A percentile compares a stretch with the other conserved stretches of the same genome.
Evolutionary conservation across 2,888 invertebrate species (phyloP).

Genomic region (Gandaritis pyraliata): DNA sequence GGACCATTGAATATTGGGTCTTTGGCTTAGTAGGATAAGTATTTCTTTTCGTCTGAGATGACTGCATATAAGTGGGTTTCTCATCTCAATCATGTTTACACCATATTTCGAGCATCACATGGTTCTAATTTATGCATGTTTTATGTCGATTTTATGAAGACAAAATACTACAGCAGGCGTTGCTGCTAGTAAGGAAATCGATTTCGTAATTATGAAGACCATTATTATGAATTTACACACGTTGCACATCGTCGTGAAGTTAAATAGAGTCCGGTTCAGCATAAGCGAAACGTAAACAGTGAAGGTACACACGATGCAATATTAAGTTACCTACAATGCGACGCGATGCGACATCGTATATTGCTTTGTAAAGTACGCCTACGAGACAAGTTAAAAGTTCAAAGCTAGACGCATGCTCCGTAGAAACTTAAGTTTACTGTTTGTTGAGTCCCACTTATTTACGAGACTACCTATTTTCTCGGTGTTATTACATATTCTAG

Average conservation of each 20-base stretch:
- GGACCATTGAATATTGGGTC: no score
- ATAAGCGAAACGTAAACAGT: neutral
- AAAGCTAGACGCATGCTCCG: neutral
- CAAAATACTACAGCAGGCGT: neutral
- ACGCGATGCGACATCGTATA: slow-evolving; percentile 20
- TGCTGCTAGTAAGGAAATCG: neutral
- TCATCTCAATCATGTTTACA: no score
- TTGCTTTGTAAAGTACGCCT: slow-evolving; percentile 18
- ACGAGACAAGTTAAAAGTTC: slow-evolving; percentile 13
- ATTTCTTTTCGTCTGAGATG: no score
- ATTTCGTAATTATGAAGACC: neutral
- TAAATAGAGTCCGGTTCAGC: neutral
- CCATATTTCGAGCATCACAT: no score
- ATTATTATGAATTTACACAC: neutral
- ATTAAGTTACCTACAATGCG: slow-evolving; percentile 13
- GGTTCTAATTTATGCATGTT: no score
- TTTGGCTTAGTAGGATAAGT: no score
- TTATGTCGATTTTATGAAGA: no score
- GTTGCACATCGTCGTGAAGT: neutral
- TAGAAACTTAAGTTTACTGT: slow-evolving; percentile 13
- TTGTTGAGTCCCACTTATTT: neutral
- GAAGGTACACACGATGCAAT: neutral
- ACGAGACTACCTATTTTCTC: neutral
- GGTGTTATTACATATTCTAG: neutral
- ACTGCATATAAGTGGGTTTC: no score